Base-by-base conservation (phyloP, 2,797 vertebrate genomes). In the Esox lucius region DNA sequence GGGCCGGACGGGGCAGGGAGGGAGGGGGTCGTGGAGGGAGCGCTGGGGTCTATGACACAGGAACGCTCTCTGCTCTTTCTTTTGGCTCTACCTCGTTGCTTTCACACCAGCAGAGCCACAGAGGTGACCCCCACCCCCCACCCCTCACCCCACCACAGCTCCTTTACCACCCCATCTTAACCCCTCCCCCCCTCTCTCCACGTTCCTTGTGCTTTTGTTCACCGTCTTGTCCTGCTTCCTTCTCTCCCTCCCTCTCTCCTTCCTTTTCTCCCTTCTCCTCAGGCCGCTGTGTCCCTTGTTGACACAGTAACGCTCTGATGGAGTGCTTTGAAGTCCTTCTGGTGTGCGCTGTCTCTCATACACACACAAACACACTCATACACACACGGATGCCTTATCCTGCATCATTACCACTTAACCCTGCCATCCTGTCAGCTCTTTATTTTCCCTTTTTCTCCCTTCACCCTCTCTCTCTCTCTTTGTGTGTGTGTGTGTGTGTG, bases 371-470 rank as follows among this genome's bases (percentile, higher is more conserved):
- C 67, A 22, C 73, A n/a, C 74, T n/a, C 31, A 78, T 77, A 80
- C 80, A 73, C 78, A 79, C 73, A 74, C 72, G 56, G 48, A 77
- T 82, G 81, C 87, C 85, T 88, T 88, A 87, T 88, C 86, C 87
- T 78, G 77, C 83, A 86, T 91, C 88, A 89, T 92, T 92, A 87
- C 87, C 89, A 91, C 90, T 92, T 92, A 91, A 92, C 91, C 91
- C 83, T n/a, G 6, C 81, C 81, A 79, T 88, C 82, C 72, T 73
- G 78, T 71, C 68, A 81, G 79, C 86, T 87, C 70, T 80, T 90
- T 87, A 84, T 86, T 91, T 89, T 89, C 78, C 83, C 83, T 87
- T 89, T 86, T 90, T 93, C 89, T 89, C 84, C 80, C 46, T 71
- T 73, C 33, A 2, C 33, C 33, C n/a, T n/a, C n/a, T n/a, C n/a